Base-by-base conservation (phyloP, 2,113 vertebrate genomes). In the Microcebus tavaratra region DNA sequence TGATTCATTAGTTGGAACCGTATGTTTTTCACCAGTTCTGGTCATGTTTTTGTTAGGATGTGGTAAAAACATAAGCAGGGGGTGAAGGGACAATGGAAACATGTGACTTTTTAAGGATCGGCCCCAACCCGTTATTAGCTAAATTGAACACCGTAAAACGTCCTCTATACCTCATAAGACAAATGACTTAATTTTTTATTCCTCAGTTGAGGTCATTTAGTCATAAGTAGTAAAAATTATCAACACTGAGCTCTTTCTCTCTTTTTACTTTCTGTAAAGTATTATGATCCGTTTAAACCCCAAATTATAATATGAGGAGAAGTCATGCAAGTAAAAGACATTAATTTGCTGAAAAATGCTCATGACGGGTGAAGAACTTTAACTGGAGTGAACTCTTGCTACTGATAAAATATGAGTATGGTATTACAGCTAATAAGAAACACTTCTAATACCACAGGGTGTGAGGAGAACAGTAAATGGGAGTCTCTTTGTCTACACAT, bases 41-140 rank as follows among this genome's bases (percentile, higher is more conserved):
- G 99, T 99, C 99, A 98, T 99, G 99, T 99, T 99, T 99, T 99
- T 99, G 99, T 99, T 99, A 99, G 99, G 99, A 99, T 99, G 99
- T 99, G 99, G 99, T 99, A 99, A 99, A 99, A 99, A 99, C 99
- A 99, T 99, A 99, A 99, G 99, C 99, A 99, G 99, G 99, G 99
- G 99, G 98, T 99, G 99, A 99, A 98, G 99, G 99, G 98, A 99
- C 98, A 98, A 98, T 98, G 98, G 99, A 98, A 99, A 99, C 99
- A 99, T 99, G 99, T 99, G 99, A 99, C 99, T 99, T 99, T 99
- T 99, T 99, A 99, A 99, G 98, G 99, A 98, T 99, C 99, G 99
- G 99, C 99, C 99, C 98, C 99, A 99, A 98, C 99, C 98, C 99
- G 98, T 99, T 99, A 99, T 99, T 99, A 99, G 98, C 97, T 98